Evolutionary conservation across 2,797 vertebrate species (phyloP).

Genomic region (Stomatorhinus walkeri): DNA sequence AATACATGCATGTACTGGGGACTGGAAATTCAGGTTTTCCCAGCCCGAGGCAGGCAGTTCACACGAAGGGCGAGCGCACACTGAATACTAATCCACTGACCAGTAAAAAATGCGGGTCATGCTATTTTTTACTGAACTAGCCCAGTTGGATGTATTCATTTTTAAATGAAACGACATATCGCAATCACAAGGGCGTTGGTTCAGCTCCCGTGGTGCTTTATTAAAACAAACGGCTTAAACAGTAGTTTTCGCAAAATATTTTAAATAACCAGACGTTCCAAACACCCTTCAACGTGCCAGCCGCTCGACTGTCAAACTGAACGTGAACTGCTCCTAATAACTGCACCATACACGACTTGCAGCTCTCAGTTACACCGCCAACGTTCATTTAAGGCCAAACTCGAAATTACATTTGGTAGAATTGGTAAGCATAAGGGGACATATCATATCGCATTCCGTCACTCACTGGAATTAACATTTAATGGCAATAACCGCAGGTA

Average conservation of each 20-base stretch:
- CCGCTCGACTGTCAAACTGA: not conserved
- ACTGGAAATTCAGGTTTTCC: not conserved
- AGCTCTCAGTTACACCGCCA: not conserved
- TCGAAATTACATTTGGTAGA: not conserved
- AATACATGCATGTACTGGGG: not conserved
- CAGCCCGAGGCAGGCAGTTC: not conserved
- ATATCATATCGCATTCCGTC: not conserved
- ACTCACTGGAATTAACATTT: not conserved
- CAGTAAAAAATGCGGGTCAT: not conserved
- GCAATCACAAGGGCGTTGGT: not conserved
- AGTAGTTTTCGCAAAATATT: not conserved
- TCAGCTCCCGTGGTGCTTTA: not conserved
- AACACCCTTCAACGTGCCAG: not conserved
- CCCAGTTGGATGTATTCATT: not conserved
- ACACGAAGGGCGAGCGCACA: not conserved
- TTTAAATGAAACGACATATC: not conserved
- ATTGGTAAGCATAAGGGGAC: not conserved
- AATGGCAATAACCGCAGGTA: not conserved
- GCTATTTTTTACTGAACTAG: not conserved
- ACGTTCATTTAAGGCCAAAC: not conserved
- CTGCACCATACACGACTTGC: not conserved
- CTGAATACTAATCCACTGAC: not conserved
- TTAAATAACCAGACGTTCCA: not conserved
- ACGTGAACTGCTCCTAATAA: not conserved
- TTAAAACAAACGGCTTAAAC: not conserved